A percentile compares a stretch with the other conserved stretches of the same genome.
phyloP scores from a whole-genome alignment of 2,797 vertebrate genomes.

The Denticeps clupeoides region DNA sequence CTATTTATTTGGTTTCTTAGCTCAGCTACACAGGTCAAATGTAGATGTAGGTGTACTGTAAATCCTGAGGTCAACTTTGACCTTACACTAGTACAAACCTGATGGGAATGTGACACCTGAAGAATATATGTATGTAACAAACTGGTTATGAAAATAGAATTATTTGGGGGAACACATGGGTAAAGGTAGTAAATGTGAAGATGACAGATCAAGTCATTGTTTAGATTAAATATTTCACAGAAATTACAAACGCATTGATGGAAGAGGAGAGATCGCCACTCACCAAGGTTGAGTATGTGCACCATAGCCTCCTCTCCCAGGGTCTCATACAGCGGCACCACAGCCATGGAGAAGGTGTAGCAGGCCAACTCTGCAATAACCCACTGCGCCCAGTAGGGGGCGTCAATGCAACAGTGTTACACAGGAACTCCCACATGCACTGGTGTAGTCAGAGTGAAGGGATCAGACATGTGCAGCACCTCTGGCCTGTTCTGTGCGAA shows the following conservation, averaged over 20 bases:
- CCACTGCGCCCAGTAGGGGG: constrained; percentile 64
- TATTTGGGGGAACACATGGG: too few relatives aligned
- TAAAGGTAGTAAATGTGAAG: not conserved
- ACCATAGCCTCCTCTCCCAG: constrained; percentile 64
- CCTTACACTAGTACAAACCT: too few relatives aligned
- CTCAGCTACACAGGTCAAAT: too few relatives aligned
- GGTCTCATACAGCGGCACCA: constrained; percentile 67
- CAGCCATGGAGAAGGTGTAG: constrained; percentile 65
- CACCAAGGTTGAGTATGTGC: constrained; percentile 63
- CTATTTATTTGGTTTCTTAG: too few relatives aligned
- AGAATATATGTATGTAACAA: too few relatives aligned
- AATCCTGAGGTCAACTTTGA: too few relatives aligned
- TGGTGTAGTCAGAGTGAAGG: not conserved
- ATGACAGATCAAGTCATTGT: not conserved
- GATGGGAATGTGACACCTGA: too few relatives aligned
- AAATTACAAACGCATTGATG: too few relatives aligned
- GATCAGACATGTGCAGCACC: constrained; percentile 36
- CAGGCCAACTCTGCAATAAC: constrained; percentile 63
- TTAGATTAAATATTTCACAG: too few relatives aligned
- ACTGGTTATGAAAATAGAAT: too few relatives aligned
- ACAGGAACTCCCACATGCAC: not conserved
- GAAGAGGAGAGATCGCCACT: constrained; percentile 34
- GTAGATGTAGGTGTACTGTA: too few relatives aligned
- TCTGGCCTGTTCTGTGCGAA: constrained; percentile 67
- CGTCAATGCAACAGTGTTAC: constrained; percentile 40